Percentiles rank a stretch among this genome's conserved stretches.
Conservation (phyloP, 2,797 vertebrate genomes). For the Gallinago nigripennis region DNA sequence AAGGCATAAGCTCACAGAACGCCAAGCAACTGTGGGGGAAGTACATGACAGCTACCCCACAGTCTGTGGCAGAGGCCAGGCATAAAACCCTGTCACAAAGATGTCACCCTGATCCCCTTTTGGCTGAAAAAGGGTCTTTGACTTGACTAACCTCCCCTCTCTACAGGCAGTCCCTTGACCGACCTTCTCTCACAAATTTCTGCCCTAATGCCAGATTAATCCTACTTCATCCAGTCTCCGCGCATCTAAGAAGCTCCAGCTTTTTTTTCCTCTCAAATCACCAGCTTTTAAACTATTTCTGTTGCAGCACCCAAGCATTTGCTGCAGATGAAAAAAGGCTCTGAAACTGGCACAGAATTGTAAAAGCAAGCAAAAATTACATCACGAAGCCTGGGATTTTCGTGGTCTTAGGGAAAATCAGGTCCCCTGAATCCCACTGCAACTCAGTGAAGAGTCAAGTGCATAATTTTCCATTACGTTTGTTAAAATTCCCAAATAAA, state of each 20-base stretch:
- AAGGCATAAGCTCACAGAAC: neutral
- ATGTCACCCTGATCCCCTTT: neutral
- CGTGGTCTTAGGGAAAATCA: conserved; percentile 1
- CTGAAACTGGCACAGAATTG: neutral
- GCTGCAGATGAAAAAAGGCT: neutral
- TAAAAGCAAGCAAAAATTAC: conserved; percentile 29
- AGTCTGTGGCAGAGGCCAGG: neutral
- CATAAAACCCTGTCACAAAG: neutral
- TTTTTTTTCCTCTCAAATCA: neutral
- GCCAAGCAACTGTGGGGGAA: neutral
- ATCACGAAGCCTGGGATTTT: neutral
- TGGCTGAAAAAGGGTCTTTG: neutral
- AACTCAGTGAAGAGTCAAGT: neutral
- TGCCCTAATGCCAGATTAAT: neutral
- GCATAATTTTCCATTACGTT: neutral
- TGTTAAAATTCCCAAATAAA: conserved; percentile 30
- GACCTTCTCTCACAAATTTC: neutral
- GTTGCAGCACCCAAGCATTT: neutral
- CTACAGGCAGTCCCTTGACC: neutral
- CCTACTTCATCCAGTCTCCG: neutral
- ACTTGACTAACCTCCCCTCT: neutral
- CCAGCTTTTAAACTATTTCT: neutral
- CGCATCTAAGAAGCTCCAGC: neutral
- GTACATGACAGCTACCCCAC: neutral
- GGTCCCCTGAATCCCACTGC: neutral